Base-by-base conservation (phyloP, 2,888 invertebrate genomes). In the Dolichomitus sp. region DNA sequence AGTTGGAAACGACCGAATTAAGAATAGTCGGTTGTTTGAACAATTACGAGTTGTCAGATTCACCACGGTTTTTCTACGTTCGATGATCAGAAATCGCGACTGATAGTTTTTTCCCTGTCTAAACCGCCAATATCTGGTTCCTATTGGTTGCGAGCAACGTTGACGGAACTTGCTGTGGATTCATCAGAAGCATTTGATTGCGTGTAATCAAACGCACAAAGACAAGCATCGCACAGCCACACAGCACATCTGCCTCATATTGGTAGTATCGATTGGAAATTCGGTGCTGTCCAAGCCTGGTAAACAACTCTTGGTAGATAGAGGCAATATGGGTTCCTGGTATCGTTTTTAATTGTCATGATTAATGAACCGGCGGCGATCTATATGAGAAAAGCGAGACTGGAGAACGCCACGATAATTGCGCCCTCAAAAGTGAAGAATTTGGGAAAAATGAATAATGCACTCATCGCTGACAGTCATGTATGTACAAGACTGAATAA, bases 361-460 rank as follows among this genome's bases (percentile, higher is more conserved):
- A 76, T 80, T 65, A 89, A 86, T 0, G 89, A 85, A 30, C 91
- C 92, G 11, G 87, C 69, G 1, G 88, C 85, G 4, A 91, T 70
- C 86, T 88, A 90, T 1, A 87, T 7, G 69, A 65, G 61, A 50
- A 90, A 73, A 11, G 87, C 33, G 61, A 90, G 72, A 54, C 88
- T 87, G 30, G 83, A 72, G 27, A 88, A 77, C 12, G 87, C 94
- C 0, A 95, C 95, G 83, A 94, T 94, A 57, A 95, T 90, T 37
- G 95, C 95, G 19, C 95, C 95, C 95, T 95, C 87, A 30, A 63
- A 70, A 66, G 2, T 9, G 52, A 37, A 68, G 61, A 6, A 30
- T 40, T 50, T 17, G 66, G 65, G 57, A 40, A 48, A 54, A 57
- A 65, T 50, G 6, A 14, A 65, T 40, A 73, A 68, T 48, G 61